Evolutionary conservation across 2,888 invertebrate genomes (phyloP).

Genomic region (Noctua janthina): DNA sequence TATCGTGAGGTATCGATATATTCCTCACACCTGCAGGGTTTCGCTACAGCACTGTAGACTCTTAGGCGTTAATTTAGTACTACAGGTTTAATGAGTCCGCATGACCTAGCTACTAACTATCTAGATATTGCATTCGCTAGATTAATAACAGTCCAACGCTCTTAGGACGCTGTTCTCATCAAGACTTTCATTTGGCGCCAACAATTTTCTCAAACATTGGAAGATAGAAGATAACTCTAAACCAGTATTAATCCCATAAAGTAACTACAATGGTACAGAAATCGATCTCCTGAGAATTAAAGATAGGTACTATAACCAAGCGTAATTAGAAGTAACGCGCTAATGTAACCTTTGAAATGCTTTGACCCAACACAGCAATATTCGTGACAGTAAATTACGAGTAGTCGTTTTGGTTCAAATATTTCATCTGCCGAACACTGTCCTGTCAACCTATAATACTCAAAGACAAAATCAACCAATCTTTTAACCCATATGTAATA

Average conservation of each 20-base stretch:
- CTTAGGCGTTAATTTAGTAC: neutral
- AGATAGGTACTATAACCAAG: conserved; percentile 5
- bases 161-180: conserved; percentile 6
- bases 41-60: neutral
- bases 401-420: conserved; percentile 5
- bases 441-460: neutral
- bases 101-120: neutral
- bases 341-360: conserved; percentile 4
- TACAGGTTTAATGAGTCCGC: neutral
- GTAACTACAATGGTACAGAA: neutral
- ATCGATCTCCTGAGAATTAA: neutral
- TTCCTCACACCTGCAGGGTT: neutral
- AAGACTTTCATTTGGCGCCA: conserved; percentile 17
- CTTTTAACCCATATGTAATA: neutral
- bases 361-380: conserved; percentile 11
- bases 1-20: neutral
- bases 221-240: neutral
- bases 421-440: neutral
- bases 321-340: conserved; percentile 6
- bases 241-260: neutral
- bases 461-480: neutral
- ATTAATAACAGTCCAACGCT: neutral
- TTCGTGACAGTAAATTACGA: conserved; percentile 29
- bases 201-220: conserved; percentile 1
- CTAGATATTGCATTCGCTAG: neutral